phyloP scores from a whole-genome alignment of 2,888 invertebrate species.

The Ommatoiulus sabulosus region DNA sequence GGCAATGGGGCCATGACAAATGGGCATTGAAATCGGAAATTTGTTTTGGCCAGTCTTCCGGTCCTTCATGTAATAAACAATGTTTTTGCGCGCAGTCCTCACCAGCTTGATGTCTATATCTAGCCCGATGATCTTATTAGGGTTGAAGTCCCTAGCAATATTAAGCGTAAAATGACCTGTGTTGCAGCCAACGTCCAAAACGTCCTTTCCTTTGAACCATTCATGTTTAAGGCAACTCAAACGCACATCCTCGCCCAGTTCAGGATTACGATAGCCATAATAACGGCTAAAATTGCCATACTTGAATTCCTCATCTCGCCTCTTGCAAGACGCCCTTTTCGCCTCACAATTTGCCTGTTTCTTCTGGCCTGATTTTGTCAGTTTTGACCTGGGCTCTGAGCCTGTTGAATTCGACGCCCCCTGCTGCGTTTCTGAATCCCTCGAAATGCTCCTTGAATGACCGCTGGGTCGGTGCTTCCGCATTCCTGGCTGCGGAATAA shows the following conservation, averaged over 20 bases:
- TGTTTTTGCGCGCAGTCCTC: conserved; percentile 78
- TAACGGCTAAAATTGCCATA: conserved; percentile 98
- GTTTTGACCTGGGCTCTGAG: neutral
- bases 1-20: conserved; percentile 84
- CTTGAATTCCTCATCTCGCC: conserved; percentile 77
- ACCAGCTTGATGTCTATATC: conserved; percentile 94
- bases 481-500: conserved; percentile 85
- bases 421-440: neutral
- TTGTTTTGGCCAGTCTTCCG: conserved; percentile 64
- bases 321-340: conserved; percentile 61
- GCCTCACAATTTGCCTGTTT: conserved; percentile 64
- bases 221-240: conserved; percentile 84
- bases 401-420: neutral
- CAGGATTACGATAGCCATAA: conserved; percentile 92
- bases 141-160: conserved; percentile 86
- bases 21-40: conserved; percentile 90
- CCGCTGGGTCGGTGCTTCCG: conserved; percentile 61
- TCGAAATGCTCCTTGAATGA: conserved; percentile 26
- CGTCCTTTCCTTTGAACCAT: conserved; percentile 88
- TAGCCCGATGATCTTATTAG: conserved; percentile 87
- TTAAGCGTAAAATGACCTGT: conserved; percentile 94
- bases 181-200: conserved; percentile 98
- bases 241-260: conserved; percentile 84
- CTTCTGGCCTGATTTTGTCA: neutral
- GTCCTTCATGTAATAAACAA: conserved; percentile 74